A percentile compares a stretch with the other conserved stretches of the same genome.
Evolutionary conservation across 2,113 vertebrate genomes (phyloP).

Genomic region (Cisticola juncidis): DNA sequence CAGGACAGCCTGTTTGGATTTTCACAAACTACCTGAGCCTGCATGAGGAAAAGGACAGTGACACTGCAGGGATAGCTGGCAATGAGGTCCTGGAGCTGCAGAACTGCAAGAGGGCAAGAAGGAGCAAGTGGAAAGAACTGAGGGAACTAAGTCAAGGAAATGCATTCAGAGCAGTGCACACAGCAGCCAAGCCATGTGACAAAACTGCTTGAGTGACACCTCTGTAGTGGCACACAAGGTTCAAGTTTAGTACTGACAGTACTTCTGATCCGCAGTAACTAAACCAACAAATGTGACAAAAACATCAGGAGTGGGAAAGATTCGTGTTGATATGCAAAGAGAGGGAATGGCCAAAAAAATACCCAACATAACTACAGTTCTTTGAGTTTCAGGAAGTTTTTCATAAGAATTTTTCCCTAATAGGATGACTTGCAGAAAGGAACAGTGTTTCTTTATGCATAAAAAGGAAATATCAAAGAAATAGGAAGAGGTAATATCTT

Average conservation of each 20-base stretch:
- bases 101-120: not conserved
- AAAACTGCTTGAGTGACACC: not conserved
- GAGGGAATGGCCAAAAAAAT: not conserved
- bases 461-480: not conserved
- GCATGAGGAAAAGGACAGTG: not conserved
- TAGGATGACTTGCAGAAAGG: not conserved
- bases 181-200: not conserved
- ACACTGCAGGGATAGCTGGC: not conserved
- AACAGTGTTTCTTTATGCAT: not conserved
- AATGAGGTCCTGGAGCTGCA: not conserved
- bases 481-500: not conserved
- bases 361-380: not conserved
- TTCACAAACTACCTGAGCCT: not conserved
- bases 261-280: not conserved
- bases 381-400: not conserved
- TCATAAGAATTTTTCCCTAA: not conserved
- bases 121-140: not conserved
- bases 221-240: not conserved
- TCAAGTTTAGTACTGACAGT: not conserved
- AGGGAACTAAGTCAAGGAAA: not conserved
- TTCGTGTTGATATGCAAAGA: not conserved
- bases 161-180: not conserved
- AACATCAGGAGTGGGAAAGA: not conserved
- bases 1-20: not conserved
- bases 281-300: not conserved